These are phyloP conservation scores for Lycaon pictus DNA, from an alignment of 2,113 vertebrate genomes.

Conservation along the genomic window DNA sequence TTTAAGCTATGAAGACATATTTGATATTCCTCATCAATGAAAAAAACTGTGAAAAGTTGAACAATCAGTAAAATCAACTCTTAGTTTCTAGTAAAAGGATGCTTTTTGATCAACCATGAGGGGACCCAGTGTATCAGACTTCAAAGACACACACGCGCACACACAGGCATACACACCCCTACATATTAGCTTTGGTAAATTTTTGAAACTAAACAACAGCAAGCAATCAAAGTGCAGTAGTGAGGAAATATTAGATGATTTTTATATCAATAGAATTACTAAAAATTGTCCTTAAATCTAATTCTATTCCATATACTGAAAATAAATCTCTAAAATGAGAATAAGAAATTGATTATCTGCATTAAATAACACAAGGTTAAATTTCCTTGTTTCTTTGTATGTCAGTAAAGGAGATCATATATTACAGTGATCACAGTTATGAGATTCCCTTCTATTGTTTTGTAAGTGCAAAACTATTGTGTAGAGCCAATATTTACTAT, in stretches of 20 bases:
- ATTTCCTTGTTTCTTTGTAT: neutral
- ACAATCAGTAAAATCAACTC: neutral
- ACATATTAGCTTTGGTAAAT: neutral
- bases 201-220: neutral
- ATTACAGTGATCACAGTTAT: too few relatives aligned
- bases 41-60: neutral
- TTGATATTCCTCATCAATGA: neutral
- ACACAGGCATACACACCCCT: neutral
- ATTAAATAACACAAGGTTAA: neutral
- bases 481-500: neutral
- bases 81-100: neutral
- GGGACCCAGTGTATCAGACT: neutral
- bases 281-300: neutral
- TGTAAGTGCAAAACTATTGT: neutral
- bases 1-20: neutral
- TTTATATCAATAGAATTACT: neutral
- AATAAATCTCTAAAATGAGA: neutral
- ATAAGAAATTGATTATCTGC: neutral
- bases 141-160: neutral
- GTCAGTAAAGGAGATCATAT: neutral
- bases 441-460: neutral
- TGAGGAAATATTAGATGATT: neutral
- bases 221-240: neutral
- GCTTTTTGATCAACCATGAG: neutral
- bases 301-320: neutral